phyloP scores from a whole-genome alignment of 2,797 vertebrate species.

The Prunella strophiata region DNA sequence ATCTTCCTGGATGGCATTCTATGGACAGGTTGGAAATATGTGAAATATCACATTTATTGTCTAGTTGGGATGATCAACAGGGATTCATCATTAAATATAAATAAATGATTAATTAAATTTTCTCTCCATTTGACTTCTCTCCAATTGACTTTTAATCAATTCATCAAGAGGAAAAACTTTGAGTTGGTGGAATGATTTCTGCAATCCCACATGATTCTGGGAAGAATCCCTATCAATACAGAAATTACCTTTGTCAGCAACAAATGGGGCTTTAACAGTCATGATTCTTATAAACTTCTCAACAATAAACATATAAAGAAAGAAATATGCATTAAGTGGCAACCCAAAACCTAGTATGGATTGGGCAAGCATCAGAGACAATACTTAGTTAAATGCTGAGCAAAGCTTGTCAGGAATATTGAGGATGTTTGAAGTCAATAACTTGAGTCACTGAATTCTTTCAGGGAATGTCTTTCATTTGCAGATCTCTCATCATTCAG shows the following conservation, averaged over 20 bases:
- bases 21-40: not conserved
- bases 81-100: not conserved
- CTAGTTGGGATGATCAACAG: not conserved
- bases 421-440: not conserved
- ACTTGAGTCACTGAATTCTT: not conserved
- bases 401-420: not conserved
- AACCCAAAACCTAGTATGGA: not conserved
- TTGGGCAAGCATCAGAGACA: fast-evolving
- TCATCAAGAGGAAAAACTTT: not conserved
- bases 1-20: not conserved
- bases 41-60: not conserved
- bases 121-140: not conserved
- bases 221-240: not conserved
- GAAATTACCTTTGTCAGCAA: not conserved
- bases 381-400: not conserved
- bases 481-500: not conserved
- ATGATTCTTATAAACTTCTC: not conserved
- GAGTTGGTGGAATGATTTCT: not conserved
- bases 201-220: not conserved
- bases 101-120: not conserved
- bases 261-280: not conserved
- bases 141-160: not conserved
- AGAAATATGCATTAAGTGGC: not conserved
- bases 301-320: not conserved
- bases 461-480: not conserved